Percentiles rank a stretch among this genome's conserved stretches.
Conservation (phyloP, 2,113 vertebrate species). For the Gnathonemus echidnorhynchus region DNA sequence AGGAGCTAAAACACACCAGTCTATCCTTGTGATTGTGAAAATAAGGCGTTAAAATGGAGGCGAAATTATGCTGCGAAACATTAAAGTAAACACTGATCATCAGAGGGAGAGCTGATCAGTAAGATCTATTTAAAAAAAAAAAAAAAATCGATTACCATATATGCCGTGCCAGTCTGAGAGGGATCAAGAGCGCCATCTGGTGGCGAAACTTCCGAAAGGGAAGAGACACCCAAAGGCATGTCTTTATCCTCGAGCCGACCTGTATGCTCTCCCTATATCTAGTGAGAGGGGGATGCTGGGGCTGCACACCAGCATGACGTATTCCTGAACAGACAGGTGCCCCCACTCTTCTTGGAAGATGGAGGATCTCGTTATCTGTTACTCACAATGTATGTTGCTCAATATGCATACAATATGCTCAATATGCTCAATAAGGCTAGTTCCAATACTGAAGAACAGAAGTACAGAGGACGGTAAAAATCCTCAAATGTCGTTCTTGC, state of each 20-base stretch:
- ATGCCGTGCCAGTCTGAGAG: too few species aligned
- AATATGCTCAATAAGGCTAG: too few species aligned
- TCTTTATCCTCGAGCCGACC: background rate
- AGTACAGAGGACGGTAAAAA: too few species aligned
- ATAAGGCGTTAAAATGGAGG: background rate
- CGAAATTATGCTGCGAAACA: background rate
- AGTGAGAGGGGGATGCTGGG: constrained; percentile 2
- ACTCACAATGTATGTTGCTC: background rate
- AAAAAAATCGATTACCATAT: too few species aligned
- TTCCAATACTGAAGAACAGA: too few species aligned
- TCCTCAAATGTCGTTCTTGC: too few species aligned
- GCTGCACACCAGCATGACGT: constrained; percentile 27
- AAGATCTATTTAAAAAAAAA: background rate
- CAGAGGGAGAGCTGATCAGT: background rate
- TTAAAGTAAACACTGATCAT: background rate
- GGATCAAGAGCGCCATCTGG: background rate
- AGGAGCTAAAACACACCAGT: too few species aligned
- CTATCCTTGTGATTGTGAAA: background rate
- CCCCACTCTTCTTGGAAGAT: background rate
- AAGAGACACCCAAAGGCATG: background rate
- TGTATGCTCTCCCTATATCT: background rate
- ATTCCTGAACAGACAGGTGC: constrained; percentile 3
- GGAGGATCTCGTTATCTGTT: background rate
- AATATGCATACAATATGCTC: too few species aligned
- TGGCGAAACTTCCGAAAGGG: background rate